Evolutionary conservation across 2,888 invertebrate species (phyloP), one percentile per base, ranked within the genome.

Genomic region (Allacma fusca): DNA sequence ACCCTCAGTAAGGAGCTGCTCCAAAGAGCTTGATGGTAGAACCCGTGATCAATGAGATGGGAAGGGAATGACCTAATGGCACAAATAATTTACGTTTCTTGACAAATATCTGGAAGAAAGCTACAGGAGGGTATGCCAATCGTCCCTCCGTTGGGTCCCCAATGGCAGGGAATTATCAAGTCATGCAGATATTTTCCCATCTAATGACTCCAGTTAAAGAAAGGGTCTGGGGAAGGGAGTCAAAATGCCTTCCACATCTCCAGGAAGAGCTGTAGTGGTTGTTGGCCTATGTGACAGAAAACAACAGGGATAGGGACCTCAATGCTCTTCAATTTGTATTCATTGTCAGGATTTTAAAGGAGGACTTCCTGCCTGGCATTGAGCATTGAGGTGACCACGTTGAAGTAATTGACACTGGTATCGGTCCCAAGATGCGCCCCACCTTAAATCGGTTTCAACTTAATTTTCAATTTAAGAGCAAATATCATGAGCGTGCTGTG

Each of bases 381-480:
- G 19, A 2, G 2, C 9, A 50, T 50, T 50, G 16, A 50, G 9
- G 1, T 50, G 50, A 50, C 50, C 50, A 50, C 50, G 16, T 50
- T 50, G 9, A n/a, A 50, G 50, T n/a, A 50, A 50, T 50, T 50
- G 50, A 12, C 50, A 50, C 2, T 5, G 50, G 50, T 50, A 50
- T 50, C 16, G 50, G n/a, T 1, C n/a, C 2, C n/a, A 12, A 16
- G 2, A 50, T 5, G 50, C 5, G 34, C 34, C 34, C 50, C 4
- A 50, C 2, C 16, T 16, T 5, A 50, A 16, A 16, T 50, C 50
- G 19, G n/a, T n/a, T 50, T 19, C 19, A 4, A 50, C 16, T 50
- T 50, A 50, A 50, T 50, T 50, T 50, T 50, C 50, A 50, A 50
- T 50, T 50, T 50, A 50, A 16, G 50, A 50, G 50, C 16, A 50